These are phyloP conservation scores for Epinephelus cyanopodus DNA, from an alignment of 2,113 vertebrate genomes.

Conservation along the genomic window DNA sequence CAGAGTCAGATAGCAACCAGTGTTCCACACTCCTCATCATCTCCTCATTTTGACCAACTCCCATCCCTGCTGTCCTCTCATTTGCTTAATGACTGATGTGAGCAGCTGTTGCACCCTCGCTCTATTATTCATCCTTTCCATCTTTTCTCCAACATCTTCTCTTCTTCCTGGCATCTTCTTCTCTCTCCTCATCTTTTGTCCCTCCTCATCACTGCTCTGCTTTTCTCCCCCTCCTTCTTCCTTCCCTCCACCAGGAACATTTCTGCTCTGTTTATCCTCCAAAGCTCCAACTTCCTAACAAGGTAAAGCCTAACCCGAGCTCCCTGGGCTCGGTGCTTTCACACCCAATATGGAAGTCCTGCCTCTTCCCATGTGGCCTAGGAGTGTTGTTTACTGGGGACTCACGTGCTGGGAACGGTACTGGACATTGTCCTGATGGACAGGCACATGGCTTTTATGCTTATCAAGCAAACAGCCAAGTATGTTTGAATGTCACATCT, in stretches of 20 bases:
- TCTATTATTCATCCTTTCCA: constrained; percentile 37
- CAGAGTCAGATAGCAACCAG: constrained; percentile 73
- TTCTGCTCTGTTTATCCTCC: constrained; percentile 77
- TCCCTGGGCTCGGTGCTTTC: constrained; percentile 60
- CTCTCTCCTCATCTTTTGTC: constrained; percentile 16
- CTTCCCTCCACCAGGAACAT: constrained; percentile 39
- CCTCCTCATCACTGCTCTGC: constrained; percentile 3
- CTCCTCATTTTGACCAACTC: constrained; percentile 16
- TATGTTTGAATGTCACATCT: constrained; percentile 41
- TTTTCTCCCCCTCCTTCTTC: not conserved
- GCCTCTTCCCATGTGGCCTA: constrained; percentile 60
- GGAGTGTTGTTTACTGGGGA: constrained; percentile 60
- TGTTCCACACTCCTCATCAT: constrained; percentile 43
- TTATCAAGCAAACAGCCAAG: constrained; percentile 40
- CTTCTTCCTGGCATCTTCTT: constrained; percentile 17
- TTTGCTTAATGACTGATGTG: constrained; percentile 17
- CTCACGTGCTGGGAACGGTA: constrained; percentile 54
- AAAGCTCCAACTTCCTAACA: constrained; percentile 84
- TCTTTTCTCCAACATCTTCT: constrained; percentile 7
- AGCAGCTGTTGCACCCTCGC: constrained; percentile 5
- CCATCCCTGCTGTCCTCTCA: constrained; percentile 8
- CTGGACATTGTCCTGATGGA: constrained; percentile 50
- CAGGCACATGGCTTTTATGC: constrained; percentile 30
- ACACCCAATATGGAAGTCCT: constrained; percentile 86
- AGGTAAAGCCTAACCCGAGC: constrained; percentile 77